Conservation (phyloP, 2,888 invertebrate genomes). For the Limnephilus lunatus region DNA sequence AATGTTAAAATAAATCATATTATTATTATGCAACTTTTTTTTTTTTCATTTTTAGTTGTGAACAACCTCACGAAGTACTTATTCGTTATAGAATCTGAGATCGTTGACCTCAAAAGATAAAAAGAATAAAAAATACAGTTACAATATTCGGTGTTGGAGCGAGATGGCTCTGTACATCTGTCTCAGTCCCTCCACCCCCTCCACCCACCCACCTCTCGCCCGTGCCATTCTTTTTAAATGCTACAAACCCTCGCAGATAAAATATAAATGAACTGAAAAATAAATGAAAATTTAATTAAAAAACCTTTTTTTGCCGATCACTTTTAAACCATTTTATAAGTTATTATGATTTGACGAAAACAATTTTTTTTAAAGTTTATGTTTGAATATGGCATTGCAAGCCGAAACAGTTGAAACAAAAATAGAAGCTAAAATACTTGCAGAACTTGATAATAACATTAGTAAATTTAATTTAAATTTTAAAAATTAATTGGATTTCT, state of each 20-base stretch:
- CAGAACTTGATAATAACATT: no score
- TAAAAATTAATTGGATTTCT: no score
- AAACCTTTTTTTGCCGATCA: no score
- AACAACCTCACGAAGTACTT: conserved; percentile 55
- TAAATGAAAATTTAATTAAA: no score
- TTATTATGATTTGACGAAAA: no score
- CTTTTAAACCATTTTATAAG: no score
- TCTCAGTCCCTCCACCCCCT: neutral
- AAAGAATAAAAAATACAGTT: conserved; percentile 65
- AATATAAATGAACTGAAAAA: neutral
- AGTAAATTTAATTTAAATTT: no score
- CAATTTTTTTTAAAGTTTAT: no score
- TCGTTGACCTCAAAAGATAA: conserved; percentile 64
- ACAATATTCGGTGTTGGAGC: conserved; percentile 60
- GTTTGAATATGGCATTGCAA: no score
- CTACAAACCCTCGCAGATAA: neutral
- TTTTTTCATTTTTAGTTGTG: conserved; percentile 17
- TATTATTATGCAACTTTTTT: neutral
- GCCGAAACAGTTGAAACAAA: no score
- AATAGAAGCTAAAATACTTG: no score
- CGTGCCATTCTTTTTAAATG: neutral
- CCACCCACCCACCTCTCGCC: neutral
- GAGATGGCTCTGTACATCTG: conserved; percentile 36
- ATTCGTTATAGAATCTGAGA: conserved; percentile 57
- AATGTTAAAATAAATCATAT: neutral